Evolutionary conservation across 2,888 invertebrate species (phyloP), one percentile per base, ranked within the genome.

Genomic region (Pristionchus japonicus): DNA sequence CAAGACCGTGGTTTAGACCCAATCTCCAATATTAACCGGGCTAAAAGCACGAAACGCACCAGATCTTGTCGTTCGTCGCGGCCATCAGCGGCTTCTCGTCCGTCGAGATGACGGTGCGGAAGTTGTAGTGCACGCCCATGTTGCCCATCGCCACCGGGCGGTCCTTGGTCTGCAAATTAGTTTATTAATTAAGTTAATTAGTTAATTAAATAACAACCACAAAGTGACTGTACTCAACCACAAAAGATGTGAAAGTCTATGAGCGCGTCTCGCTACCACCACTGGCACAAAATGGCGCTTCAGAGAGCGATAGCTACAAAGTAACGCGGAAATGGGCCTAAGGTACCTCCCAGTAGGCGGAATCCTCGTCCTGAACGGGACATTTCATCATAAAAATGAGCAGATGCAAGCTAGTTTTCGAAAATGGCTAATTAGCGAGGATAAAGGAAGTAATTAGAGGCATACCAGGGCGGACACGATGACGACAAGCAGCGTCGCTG

Each of bases 81-180:
- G 88, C 89, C 4, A 87, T 37, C 47, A 90, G 84, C 15, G 89
- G 88, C n/a, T 89, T 86, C 27, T 87, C 77, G 47, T 91, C 91
- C 1, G 91, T 89, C 17, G 91, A 89, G 86, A 90, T 90, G 70
- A 89, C 90, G 49, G 88, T 88, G 37, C 89, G 88, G 40, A 91
- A 89, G 57, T 90, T 89, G 88, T 92, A 92, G 61, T 92, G 90
- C n/a, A 91, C 88, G 37, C 89, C 90, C 61, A 92, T 86, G 86
- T 91, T 92, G 37, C 92, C 92, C 89, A 92, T 91, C 3, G 92
- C 92, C 13, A 64, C 47, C 40, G 43, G 40, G n/a, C 20, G 7
- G 37, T 57, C 52, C 1, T 34, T 15, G 52, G 67, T 43, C 40
- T 43, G 61, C 27, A 15, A 85, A 47, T 77, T 47, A 31, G 67